Percentiles rank a stretch among this genome's conserved stretches.
phyloP scores from a whole-genome alignment of 2,797 vertebrate genomes.

The Neomorphus geoffroyi region DNA sequence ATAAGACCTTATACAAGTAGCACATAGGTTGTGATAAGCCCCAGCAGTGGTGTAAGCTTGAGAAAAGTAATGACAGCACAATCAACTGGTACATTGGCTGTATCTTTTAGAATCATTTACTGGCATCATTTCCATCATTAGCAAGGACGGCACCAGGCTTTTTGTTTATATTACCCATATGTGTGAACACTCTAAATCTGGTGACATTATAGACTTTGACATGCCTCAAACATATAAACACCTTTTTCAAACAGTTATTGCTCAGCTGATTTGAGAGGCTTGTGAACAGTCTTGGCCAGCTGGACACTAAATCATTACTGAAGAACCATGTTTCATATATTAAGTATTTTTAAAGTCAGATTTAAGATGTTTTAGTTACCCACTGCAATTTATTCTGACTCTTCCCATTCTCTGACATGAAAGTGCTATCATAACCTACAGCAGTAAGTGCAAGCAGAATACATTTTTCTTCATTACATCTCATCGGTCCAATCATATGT shows the following conservation, averaged over 20 bases:
- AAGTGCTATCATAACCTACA: neutral
- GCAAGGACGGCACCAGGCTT: neutral
- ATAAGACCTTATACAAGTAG: neutral
- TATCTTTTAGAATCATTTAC: neutral
- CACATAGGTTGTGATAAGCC: neutral
- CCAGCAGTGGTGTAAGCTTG: neutral
- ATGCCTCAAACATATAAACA: neutral
- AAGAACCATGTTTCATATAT: neutral
- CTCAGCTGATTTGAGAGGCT: neutral
- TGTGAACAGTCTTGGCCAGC: neutral
- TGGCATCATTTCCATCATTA: neutral
- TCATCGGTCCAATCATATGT: neutral
- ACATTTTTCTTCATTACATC: neutral
- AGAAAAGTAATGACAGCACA: neutral
- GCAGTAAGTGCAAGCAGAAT: neutral
- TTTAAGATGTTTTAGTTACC: neutral
- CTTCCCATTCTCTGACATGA: neutral
- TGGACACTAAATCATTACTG: neutral
- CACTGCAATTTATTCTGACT: neutral
- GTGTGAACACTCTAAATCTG: neutral
- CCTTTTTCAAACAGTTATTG: neutral
- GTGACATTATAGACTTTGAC: neutral
- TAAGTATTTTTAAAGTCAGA: neutral
- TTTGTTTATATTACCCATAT: neutral
- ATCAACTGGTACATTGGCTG: neutral